Conservation (phyloP, 2,113 vertebrate genomes). For the Scytalopus superciliaris region DNA sequence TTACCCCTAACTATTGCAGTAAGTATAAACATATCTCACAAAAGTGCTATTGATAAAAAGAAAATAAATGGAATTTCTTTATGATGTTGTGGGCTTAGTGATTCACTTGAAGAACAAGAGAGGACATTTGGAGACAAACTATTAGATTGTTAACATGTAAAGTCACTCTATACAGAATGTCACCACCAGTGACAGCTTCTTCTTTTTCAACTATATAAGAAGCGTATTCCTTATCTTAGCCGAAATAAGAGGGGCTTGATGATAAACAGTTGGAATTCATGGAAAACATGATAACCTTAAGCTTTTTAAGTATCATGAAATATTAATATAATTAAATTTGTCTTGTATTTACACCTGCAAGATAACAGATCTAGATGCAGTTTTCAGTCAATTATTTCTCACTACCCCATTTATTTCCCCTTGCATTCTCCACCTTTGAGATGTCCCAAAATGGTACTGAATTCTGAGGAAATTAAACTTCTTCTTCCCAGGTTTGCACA, state of each 20-base stretch:
- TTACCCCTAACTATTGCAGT: background rate
- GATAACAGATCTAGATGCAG: background rate
- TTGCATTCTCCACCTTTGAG: background rate
- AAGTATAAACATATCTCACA: background rate
- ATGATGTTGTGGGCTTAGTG: rapidly evolving
- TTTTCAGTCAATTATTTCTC: background rate
- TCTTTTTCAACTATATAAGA: background rate
- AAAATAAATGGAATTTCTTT: background rate
- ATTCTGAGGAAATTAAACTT: background rate
- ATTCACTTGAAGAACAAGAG: background rate
- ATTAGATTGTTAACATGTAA: background rate
- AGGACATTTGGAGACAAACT: background rate
- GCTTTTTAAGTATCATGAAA: background rate
- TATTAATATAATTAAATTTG: background rate
- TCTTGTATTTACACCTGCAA: background rate
- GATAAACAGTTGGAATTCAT: background rate
- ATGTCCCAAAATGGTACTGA: background rate
- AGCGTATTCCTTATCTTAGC: background rate
- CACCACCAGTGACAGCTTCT: background rate
- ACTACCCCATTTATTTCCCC: background rate
- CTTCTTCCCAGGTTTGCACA: background rate
- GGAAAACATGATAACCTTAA: background rate
- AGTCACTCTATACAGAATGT: background rate
- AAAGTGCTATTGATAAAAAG: background rate
- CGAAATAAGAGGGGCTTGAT: background rate